Conservation (phyloP, 2,888 invertebrate species). For the Isoperla grammatica region DNA sequence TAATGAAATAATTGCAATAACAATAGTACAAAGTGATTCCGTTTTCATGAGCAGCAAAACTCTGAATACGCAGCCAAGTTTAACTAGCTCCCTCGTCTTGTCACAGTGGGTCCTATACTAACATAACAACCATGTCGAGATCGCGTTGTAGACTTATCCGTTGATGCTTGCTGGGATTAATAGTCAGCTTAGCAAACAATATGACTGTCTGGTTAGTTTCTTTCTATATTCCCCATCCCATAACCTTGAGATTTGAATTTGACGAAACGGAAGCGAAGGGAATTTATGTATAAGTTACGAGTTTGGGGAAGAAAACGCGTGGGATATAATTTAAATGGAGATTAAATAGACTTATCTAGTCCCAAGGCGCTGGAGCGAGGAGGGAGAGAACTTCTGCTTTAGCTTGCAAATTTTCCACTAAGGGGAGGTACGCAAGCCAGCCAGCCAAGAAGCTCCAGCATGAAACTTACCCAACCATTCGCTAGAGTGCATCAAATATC, state of each 20-base stretch:
- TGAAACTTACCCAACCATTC: too few species aligned
- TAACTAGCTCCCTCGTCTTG: too few species aligned
- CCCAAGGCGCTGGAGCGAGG: conserved; percentile 19
- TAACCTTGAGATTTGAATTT: background rate
- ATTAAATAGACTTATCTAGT: conserved; percentile 27
- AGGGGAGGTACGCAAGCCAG: too few species aligned
- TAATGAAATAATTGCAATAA: too few species aligned
- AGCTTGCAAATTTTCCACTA: background rate
- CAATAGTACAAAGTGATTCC: too few species aligned
- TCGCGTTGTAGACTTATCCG: background rate
- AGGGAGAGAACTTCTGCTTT: background rate
- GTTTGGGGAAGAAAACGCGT: conserved; percentile 5
- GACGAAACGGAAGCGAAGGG: conserved; percentile 2
- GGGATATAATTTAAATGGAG: conserved; percentile 27
- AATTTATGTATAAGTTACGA: too few species aligned
- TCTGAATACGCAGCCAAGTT: too few species aligned
- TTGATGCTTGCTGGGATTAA: conserved; percentile 10
- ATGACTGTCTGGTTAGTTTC: conserved; percentile 5
- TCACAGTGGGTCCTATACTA: too few species aligned
- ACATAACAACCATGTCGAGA: too few species aligned
- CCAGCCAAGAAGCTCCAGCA: too few species aligned
- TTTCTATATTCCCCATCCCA: background rate
- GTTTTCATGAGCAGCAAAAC: too few species aligned
- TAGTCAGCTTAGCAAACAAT: conserved; percentile 12
- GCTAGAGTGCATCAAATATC: too few species aligned